phyloP scores from a whole-genome alignment of 2,888 invertebrate genomes.

The Eristalis arbustorum region DNA sequence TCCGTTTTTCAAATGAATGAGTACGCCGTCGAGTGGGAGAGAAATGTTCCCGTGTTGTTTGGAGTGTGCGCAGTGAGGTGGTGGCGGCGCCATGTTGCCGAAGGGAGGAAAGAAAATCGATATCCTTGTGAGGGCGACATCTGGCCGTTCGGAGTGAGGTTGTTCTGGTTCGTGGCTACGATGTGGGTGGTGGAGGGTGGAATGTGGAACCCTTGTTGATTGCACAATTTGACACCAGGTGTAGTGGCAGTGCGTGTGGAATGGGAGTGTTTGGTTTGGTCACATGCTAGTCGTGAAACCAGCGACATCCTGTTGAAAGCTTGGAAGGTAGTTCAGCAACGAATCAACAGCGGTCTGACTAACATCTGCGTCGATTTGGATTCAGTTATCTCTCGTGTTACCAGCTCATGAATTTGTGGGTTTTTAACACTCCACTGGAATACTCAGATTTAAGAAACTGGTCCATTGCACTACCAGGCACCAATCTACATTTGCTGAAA shows the following conservation, averaged over 20 bases:
- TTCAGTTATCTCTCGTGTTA: too few relatives aligned
- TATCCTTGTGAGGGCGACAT: constrained; percentile 35
- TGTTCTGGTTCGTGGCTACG: not conserved
- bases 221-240: not conserved
- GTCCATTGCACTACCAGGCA: too few relatives aligned
- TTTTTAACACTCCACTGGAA: too few relatives aligned
- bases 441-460: too few relatives aligned
- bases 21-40: constrained; percentile 44
- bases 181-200: not conserved
- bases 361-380: too few relatives aligned
- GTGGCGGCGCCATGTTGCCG: constrained; percentile 37
- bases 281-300: too few relatives aligned
- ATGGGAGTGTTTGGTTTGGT: not conserved
- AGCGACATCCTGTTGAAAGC: too few relatives aligned
- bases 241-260: not conserved
- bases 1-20: constrained; percentile 66
- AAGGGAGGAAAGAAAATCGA: constrained; percentile 53
- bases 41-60: constrained; percentile 39
- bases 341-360: too few relatives aligned
- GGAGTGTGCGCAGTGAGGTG: constrained; percentile 37
- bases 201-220: not conserved
- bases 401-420: too few relatives aligned
- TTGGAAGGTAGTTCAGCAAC: too few relatives aligned
- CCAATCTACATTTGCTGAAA: too few relatives aligned
- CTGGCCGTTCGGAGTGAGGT: not conserved